Evolutionary conservation across 2,888 invertebrate species (phyloP), one percentile per base, ranked within the genome.

Genomic region (Cephus nigrinus): DNA sequence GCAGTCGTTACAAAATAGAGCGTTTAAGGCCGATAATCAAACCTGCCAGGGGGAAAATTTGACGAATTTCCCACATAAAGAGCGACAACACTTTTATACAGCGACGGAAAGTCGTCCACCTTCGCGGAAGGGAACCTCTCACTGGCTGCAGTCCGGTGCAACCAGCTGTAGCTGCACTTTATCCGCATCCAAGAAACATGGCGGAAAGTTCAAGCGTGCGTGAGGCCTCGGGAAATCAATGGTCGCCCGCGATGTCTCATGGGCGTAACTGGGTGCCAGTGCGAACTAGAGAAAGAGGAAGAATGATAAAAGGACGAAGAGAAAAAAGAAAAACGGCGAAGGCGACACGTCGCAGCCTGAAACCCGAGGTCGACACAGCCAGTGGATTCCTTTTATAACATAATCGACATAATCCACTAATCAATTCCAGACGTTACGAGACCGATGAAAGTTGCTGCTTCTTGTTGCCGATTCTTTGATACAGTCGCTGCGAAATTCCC

Each of bases 121-220:
- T 86, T 87, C 84, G 82, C 73, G 76, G 76, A 82, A 80, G 75
- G 73, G 69, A 69, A 74, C 82, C 85, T 84, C 84, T 86, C 86
- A 86, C 85, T 80, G 40, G 40, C 40, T 36, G 36, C 36, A 35
- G 35, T 12, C 40, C 40, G 2, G 40, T 55, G 40, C 40, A 55
- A 55, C 71, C 33, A 31, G 71, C 71, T 33, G 71, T 15, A 31
- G 71, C 71, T 71, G 71, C 71, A 33, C 31, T 55, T 55, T 55
- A 55, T 23, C 40, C 40, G 40, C 40, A 55, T 55, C 40, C 40
- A 55, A 55, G 40, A 23, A 23, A 23, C 40, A 55, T 55, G 40
- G 23, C 40, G 40, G 23, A 55, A 55, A 55, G 23, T 23, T 55
- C 40, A 55, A 55, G 40, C 40, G 40, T 55, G 40, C 40, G 40